Percentiles rank a stretch among this genome's conserved stretches.
These are phyloP conservation scores for Varecia variegata DNA, from an alignment of 2,797 vertebrate species.

Conservation along the genomic window DNA sequence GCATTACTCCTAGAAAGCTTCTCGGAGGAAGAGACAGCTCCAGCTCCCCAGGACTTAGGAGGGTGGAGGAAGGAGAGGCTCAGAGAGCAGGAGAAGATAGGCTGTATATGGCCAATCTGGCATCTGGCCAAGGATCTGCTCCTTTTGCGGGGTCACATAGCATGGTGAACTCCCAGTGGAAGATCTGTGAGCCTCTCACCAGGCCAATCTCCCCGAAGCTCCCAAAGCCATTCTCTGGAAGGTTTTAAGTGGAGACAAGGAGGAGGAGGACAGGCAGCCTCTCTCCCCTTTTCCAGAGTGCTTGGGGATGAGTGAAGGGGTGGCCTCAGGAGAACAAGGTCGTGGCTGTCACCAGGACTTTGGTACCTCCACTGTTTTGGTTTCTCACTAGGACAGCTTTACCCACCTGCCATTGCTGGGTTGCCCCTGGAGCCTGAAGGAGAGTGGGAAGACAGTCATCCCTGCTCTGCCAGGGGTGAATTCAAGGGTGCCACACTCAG, in stretches of 20 bases:
- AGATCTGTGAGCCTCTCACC: background rate
- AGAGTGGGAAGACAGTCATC: background rate
- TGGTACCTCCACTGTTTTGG: background rate
- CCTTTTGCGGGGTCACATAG: background rate
- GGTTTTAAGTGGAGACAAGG: background rate
- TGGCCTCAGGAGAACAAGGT: background rate
- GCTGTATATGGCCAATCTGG: background rate
- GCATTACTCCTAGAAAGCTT: background rate
- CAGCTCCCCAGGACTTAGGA: background rate
- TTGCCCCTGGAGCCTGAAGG: background rate
- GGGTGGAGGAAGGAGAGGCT: background rate
- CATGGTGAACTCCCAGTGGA: background rate
- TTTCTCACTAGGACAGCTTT: background rate
- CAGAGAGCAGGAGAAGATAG: background rate
- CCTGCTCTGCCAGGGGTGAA: background rate
- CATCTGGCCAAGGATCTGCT: background rate
- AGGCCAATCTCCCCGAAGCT: background rate
- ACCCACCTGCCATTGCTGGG: background rate
- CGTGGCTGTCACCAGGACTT: background rate
- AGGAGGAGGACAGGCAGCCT: background rate
- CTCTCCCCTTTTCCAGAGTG: background rate
- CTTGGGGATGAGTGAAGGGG: background rate
- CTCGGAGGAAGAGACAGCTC: background rate
- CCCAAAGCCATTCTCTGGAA: background rate
- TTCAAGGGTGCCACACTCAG: background rate